These are phyloP conservation scores for Leptogaster cylindrica DNA, from an alignment of 2,888 invertebrate species.

Conservation along the genomic window DNA sequence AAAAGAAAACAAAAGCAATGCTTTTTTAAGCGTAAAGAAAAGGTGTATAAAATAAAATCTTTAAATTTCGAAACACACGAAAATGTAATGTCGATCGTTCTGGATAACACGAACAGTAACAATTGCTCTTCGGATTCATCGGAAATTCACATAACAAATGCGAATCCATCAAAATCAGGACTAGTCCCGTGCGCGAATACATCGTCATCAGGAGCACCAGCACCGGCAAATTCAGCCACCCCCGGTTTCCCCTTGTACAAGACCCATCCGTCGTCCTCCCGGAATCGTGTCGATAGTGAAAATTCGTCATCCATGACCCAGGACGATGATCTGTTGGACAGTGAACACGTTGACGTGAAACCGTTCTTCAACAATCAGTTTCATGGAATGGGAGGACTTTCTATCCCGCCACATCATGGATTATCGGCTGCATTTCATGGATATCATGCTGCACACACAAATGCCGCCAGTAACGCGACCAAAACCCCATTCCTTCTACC, in stretches of 20 bases:
- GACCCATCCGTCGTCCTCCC: not conserved
- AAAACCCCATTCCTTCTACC: conserved; percentile 69
- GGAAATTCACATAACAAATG: not conserved
- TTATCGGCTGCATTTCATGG: conserved; percentile 49
- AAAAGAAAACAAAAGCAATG: too few relatives aligned
- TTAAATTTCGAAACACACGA: too few relatives aligned
- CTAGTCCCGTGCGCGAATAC: not conserved
- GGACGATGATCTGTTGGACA: conserved; percentile 44
- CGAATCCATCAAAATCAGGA: not conserved
- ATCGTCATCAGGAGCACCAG: not conserved
- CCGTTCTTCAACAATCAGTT: conserved; percentile 46
- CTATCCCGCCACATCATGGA: conserved; percentile 48
- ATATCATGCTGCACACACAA: conserved; percentile 49
- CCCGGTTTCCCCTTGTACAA: not conserved
- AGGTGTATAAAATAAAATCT: too few relatives aligned
- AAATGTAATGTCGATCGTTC: conserved; percentile 38
- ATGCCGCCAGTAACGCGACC: conserved; percentile 46
- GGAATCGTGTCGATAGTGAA: conserved; percentile 41
- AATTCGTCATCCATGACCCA: conserved; percentile 46
- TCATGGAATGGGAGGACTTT: conserved; percentile 47
- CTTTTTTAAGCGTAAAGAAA: too few relatives aligned
- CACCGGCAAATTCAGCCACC: not conserved
- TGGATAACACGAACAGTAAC: not conserved
- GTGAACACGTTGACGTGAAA: conserved; percentile 48
- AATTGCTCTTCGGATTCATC: conserved; percentile 24